A percentile compares a stretch with the other conserved stretches of the same genome.
Conservation (phyloP, 2,888 invertebrate genomes). For the Zaprionus lineosus region DNA sequence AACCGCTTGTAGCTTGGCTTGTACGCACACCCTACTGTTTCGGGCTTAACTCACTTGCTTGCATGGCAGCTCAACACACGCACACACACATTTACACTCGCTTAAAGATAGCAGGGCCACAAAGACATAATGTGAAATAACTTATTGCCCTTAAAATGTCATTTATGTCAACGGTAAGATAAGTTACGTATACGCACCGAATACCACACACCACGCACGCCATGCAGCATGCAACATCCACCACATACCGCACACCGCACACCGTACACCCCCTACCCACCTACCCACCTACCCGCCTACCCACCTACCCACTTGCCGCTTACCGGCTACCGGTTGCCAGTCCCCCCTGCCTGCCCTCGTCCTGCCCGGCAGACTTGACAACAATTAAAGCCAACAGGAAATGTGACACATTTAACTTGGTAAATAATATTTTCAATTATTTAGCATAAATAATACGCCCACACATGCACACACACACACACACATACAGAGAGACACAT, state of each 20-base stretch:
- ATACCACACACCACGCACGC: slow-evolving; percentile 4
- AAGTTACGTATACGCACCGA: slow-evolving; percentile 77
- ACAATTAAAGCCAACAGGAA: slow-evolving; percentile 76
- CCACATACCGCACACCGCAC: not conserved
- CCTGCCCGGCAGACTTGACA: slow-evolving; percentile 64
- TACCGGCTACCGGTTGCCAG: too few relatives aligned
- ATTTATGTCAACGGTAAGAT: slow-evolving; percentile 80
- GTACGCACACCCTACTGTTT: slow-evolving; percentile 53
- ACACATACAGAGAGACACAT: slow-evolving; percentile 1
- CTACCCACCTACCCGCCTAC: not conserved
- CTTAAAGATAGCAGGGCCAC: slow-evolving; percentile 27
- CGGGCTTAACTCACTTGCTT: slow-evolving; percentile 30
- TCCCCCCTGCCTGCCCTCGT: not conserved
- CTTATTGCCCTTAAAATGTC: slow-evolving; percentile 78
- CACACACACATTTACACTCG: not conserved
- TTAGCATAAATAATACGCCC: slow-evolving; percentile 60
- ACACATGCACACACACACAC: not conserved
- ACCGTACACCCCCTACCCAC: not conserved
- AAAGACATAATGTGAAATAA: slow-evolving; percentile 76
- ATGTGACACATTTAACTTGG: slow-evolving; percentile 76
- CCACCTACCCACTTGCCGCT: too few relatives aligned
- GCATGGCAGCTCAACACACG: too few relatives aligned
- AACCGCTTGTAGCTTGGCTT: slow-evolving; percentile 75
- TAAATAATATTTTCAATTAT: slow-evolving; percentile 77
- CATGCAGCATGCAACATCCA: not conserved